Evolutionary conservation across 2,888 invertebrate species (phyloP), one percentile per base, ranked within the genome.

Genomic region (Acanthacorydalis orientalis): DNA sequence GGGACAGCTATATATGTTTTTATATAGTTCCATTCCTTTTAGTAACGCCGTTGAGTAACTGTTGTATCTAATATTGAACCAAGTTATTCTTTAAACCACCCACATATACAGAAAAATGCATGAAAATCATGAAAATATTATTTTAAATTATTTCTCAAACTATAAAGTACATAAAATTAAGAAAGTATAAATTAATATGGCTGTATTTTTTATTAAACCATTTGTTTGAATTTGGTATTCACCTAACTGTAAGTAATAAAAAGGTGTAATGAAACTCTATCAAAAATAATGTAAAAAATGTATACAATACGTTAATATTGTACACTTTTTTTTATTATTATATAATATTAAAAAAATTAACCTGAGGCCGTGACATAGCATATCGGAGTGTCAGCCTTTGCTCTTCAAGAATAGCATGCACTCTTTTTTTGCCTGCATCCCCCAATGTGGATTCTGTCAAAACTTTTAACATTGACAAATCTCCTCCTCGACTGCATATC

Each of bases 341-440:
- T 4, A 6, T 6, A 23, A 4, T 23, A 23, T 23, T 23, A 23
- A 23, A 33, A 37, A 44, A 33, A 46, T 46, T 51, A 57, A 77
- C 81, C 68, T 86, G 86, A 1, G 88, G 87, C 46, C 82, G 76
- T 0, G 85, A 83, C 73, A 88, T 75, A 0, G 84, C 76, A 54
- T 79, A 73, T 53, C 77, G 75, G 10, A 88, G 66, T 0, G 85
- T 85, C 55, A 75, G 74, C 58, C 80, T 72, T 60, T 88, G 87
- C 58, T 86, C 84, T 54, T 80, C 78, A 15, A 86, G 64, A 43
- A 86, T 78, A n/a, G 70, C 66, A 31, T 73, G 70, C 1, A 81
- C 78, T 14, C 81, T 67, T 46, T 70, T 68, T 59, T 68, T 75
- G 1, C 80, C 78, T 49, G 73, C 70, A 14, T 69, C 64, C 49